Evolutionary conservation across 1,140 invertebrate species (phyloP).

Genomic region (Tetraneura akinire): DNA sequence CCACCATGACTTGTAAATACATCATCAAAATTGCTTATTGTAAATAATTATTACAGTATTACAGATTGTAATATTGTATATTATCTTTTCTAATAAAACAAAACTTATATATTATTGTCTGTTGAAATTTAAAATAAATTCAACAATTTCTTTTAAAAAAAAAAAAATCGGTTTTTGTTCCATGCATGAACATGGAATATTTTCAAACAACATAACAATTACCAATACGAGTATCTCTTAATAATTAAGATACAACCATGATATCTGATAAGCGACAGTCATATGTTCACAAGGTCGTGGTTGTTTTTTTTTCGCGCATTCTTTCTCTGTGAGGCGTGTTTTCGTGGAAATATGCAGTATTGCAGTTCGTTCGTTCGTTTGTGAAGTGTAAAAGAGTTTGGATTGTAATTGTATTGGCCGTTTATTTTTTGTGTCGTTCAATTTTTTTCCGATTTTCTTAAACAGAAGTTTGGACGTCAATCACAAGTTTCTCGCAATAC

Average conservation of each 20-base stretch:
- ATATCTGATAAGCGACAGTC: conserved; percentile 24
- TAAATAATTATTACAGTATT: too few species aligned
- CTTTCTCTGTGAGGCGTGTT: conserved; percentile 43
- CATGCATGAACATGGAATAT: too few species aligned
- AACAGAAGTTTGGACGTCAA: not conserved
- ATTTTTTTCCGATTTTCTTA: not conserved
- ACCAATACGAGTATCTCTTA: too few species aligned
- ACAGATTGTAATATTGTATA: too few species aligned
- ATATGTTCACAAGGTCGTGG: conserved; percentile 47
- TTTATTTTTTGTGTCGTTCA: not conserved
- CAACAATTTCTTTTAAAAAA: too few species aligned
- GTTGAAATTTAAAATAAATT: too few species aligned
- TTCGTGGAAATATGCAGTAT: conserved; percentile 44
- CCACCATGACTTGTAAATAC: too few species aligned
- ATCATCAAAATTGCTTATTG: too few species aligned
- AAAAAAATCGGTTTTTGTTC: conserved; percentile 20
- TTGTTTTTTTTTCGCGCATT: conserved; percentile 47
- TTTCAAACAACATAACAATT: too few species aligned
- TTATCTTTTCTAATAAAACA: too few species aligned
- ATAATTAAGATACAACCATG: too few species aligned
- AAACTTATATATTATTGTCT: too few species aligned
- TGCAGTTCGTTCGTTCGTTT: not conserved
- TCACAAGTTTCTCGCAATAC: not conserved
- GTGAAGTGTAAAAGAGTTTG: conserved; percentile 5
- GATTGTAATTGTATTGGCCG: not conserved